Percentiles rank a stretch among this genome's conserved stretches.
Conservation (phyloP, 2,888 invertebrate species). For the Rapana venosa region DNA sequence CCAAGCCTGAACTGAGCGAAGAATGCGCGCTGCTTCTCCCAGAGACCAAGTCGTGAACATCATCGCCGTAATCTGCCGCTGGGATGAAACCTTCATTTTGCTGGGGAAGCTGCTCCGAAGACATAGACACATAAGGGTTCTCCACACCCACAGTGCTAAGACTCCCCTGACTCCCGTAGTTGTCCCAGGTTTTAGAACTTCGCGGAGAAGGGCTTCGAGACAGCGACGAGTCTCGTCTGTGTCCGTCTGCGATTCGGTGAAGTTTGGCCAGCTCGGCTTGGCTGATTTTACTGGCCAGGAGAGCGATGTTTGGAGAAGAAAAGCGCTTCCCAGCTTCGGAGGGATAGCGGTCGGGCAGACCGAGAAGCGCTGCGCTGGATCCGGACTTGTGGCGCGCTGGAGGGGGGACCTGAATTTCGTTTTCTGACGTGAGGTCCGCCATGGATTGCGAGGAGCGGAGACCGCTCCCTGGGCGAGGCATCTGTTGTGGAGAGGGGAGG, state of each 20-base stretch:
- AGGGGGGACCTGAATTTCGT: not conserved
- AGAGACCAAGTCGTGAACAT: not conserved
- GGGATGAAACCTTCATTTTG: not conserved
- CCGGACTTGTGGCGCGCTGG: constrained; percentile 28
- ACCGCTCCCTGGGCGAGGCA: not conserved
- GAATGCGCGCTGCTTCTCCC: not conserved
- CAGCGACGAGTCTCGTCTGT: not conserved
- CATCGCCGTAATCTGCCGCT: not conserved
- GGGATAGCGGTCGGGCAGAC: not conserved
- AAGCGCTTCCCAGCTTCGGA: not conserved
- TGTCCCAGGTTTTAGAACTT: not conserved
- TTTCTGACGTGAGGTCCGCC: constrained; percentile 42
- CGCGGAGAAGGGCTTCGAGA: not conserved
- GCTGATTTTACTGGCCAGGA: constrained; percentile 30
- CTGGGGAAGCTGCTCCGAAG: not conserved
- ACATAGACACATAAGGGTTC: not conserved
- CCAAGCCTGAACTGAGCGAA: not conserved
- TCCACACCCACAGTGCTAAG: not conserved
- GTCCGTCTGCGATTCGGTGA: not conserved
- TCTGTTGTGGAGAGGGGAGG: not conserved
- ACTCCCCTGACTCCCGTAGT: not conserved
- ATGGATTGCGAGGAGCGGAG: constrained; percentile 41
- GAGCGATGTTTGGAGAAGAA: constrained; percentile 28
- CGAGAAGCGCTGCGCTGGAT: constrained; percentile 36
- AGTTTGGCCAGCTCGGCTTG: constrained; percentile 38